phyloP scores from a whole-genome alignment of 2,113 vertebrate species.

The Thamnophis sirtalis region DNA sequence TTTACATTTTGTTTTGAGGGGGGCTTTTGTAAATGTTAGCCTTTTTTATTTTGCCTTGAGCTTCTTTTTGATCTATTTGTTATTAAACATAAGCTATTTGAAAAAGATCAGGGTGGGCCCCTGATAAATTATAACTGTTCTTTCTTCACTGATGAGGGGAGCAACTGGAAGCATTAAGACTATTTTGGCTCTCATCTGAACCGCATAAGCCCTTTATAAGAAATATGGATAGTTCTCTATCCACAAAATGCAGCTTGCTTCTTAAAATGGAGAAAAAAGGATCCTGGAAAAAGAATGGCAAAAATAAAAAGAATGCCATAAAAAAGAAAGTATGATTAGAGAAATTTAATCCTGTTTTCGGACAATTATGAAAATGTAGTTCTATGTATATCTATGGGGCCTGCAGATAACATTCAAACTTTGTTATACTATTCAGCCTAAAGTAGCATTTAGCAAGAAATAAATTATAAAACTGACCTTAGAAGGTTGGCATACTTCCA shows the following conservation, averaged over 20 bases:
- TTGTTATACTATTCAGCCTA: neutral
- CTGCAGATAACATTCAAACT: neutral
- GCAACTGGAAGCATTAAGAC: neutral
- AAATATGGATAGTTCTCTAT: neutral
- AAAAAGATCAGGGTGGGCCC: neutral
- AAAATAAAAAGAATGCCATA: neutral
- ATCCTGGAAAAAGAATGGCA: neutral
- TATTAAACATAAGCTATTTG: neutral
- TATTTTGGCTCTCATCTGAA: neutral
- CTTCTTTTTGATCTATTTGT: neutral
- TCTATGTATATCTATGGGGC: neutral
- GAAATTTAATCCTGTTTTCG: neutral
- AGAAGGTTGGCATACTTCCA: neutral
- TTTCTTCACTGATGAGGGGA: neutral
- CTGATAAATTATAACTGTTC: neutral
- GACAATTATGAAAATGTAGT: neutral
- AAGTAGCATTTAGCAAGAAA: neutral
- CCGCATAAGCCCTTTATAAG: neutral
- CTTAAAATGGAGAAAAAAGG: neutral
- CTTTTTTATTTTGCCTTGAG: neutral
- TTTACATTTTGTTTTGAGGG: neutral
- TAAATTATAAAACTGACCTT: neutral
- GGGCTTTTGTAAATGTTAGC: neutral
- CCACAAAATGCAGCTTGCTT: neutral
- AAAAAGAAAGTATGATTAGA: neutral